Evolutionary conservation across 1,140 invertebrate species (phyloP).

Genomic region (Bombus ignitus): DNA sequence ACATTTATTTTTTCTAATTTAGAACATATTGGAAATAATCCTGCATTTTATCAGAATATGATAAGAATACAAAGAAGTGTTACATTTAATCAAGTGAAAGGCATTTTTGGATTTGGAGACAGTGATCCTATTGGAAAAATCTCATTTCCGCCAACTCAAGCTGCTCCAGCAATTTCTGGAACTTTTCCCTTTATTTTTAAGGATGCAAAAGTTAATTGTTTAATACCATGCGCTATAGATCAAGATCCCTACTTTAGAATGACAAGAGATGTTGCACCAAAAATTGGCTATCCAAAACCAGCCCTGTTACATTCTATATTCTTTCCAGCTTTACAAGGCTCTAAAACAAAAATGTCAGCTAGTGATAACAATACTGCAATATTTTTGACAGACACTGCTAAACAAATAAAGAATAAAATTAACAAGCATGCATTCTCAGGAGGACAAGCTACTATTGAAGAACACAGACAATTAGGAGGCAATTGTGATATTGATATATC

Average conservation of each 20-base stretch:
- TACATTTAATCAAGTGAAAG: conserved; percentile 97
- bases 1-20: conserved; percentile 99
- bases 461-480: conserved; percentile 95
- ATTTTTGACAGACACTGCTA: conserved; percentile 96
- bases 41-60: conserved; percentile 96
- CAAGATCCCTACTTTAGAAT: conserved; percentile 99
- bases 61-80: conserved; percentile 95
- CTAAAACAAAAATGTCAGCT: conserved; percentile 99
- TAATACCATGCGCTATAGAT: conserved; percentile 99
- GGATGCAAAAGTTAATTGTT: conserved; percentile 91
- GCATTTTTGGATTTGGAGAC: conserved; percentile 99
- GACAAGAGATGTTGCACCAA: conserved; percentile 98
- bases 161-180: conserved; percentile 96
- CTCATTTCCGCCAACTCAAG: conserved; percentile 97
- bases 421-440: conserved; percentile 99
- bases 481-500: conserved; percentile 98
- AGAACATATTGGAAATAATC: conserved; percentile 95
- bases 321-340: conserved; percentile 97
- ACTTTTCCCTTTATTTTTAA: conserved; percentile 98
- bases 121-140: conserved; percentile 99
- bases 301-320: conserved; percentile 96
- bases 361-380: conserved; percentile 97
- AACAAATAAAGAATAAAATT: conserved; percentile 98
- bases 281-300: conserved; percentile 95
- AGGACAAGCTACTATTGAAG: conserved; percentile 95